These are phyloP conservation scores for Colossoma macropomum DNA, from an alignment of 2,113 vertebrate species.

Conservation along the genomic window DNA sequence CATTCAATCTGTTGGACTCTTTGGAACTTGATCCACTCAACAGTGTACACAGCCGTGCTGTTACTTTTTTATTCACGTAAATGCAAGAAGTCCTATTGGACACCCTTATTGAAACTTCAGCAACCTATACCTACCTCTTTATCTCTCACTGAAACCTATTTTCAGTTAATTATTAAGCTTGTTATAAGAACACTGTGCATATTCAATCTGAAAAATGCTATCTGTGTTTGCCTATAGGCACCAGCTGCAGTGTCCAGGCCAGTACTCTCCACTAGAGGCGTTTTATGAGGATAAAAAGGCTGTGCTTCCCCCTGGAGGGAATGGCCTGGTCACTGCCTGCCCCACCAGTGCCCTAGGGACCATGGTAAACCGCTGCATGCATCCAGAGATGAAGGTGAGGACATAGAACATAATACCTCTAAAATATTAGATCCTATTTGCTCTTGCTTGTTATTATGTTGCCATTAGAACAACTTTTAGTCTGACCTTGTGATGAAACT, in stretches of 20 bases:
- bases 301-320: conserved; percentile 81
- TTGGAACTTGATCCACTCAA: not conserved
- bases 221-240: conserved; percentile 77
- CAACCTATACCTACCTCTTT: not conserved
- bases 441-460: not conserved
- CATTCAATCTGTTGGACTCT: not conserved
- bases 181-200: not conserved
- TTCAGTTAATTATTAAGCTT: not conserved
- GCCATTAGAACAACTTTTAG: not conserved
- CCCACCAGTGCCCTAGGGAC: conserved; percentile 85
- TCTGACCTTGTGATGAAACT: conserved; percentile 13
- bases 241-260: conserved; percentile 92
- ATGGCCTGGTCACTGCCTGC: conserved; percentile 77
- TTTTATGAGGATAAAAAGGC: conserved; percentile 99
- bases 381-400: conserved; percentile 96
- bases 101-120: not conserved
- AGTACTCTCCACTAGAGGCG: conserved; percentile 94
- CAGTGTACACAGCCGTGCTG: not conserved
- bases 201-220: not conserved
- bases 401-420: not conserved
- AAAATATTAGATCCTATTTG: not conserved
- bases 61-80: no score
- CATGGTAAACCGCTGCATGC: conserved; percentile 93
- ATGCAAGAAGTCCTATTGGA: no score
- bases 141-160: not conserved